phyloP scores from a whole-genome alignment of 2,113 vertebrate genomes.

The Notiomystis cincta region DNA sequence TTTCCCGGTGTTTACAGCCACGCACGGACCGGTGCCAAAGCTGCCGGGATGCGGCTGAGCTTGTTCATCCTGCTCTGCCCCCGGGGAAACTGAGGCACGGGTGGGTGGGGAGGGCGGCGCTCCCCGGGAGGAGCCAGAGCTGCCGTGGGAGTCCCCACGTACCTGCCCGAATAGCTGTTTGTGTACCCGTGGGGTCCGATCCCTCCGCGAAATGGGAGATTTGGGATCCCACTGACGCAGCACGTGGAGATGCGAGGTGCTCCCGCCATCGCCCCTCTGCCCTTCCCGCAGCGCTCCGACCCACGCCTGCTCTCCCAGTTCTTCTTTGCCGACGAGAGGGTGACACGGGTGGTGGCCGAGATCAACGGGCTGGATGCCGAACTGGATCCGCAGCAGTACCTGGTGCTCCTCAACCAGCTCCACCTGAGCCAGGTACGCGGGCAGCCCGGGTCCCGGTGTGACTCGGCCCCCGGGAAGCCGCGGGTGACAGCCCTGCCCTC shows the following conservation, averaged over 20 bases:
- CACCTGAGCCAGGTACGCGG: constrained; percentile 70
- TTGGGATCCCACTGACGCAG: neutral
- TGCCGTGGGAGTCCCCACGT: neutral
- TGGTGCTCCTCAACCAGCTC: constrained; percentile 73
- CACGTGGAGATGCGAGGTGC: fast-evolving
- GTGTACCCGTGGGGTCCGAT: neutral
- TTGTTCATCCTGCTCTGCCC: constrained; percentile 25
- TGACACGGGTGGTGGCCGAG: constrained; percentile 64
- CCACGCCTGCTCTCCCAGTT: constrained; percentile 72
- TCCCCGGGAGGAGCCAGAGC: neutral
- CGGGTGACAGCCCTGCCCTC: neutral
- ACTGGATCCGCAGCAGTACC: constrained; percentile 71
- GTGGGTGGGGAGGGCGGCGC: neutral
- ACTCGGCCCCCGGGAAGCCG: fast-evolving
- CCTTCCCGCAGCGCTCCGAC: constrained; percentile 66
- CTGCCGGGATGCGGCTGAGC: neutral
- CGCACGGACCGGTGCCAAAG: neutral
- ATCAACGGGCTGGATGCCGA: constrained; percentile 67
- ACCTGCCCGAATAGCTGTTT: neutral
- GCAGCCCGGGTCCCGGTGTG: fast-evolving
- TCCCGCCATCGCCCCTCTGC: fast-evolving
- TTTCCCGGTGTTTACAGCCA: constrained; percentile 17
- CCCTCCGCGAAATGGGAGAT: neutral
- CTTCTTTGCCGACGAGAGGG: constrained; percentile 71
- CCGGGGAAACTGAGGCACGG: constrained; percentile 35